Conservation (phyloP, 1,140 invertebrate species). For the Lepidurus apus region DNA sequence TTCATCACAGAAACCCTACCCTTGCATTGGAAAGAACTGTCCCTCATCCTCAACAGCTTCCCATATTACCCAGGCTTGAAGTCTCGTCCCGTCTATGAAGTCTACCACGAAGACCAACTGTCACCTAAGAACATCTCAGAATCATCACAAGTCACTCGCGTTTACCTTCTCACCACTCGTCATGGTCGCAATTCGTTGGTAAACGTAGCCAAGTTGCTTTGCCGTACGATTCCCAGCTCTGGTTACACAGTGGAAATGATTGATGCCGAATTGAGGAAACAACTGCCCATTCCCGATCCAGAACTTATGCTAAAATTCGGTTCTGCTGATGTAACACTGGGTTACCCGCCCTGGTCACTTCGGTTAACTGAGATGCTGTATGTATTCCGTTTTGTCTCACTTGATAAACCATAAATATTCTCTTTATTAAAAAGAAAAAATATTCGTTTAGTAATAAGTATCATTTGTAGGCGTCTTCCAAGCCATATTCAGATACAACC, state of each 20-base stretch:
- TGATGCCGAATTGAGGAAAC: background rate
- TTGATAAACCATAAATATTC: background rate
- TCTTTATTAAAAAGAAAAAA: background rate
- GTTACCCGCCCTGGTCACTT: conserved; percentile 32
- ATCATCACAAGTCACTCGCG: background rate
- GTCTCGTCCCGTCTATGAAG: background rate
- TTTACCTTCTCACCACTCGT: background rate
- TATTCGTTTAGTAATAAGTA: background rate
- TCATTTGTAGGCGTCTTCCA: conserved; percentile 24
- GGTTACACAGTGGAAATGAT: background rate
- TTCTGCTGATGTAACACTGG: conserved; percentile 26
- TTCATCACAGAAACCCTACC: background rate
- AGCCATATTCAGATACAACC: background rate
- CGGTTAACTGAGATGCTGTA: conserved; percentile 33
- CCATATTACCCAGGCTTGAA: background rate
- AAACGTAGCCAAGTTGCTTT: background rate
- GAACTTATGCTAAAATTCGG: conserved; percentile 31
- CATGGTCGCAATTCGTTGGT: background rate
- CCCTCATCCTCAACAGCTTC: background rate
- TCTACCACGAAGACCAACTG: background rate
- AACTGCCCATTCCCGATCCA: conserved; percentile 25
- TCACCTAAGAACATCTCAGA: background rate
- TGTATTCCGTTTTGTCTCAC: background rate
- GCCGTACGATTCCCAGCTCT: background rate
- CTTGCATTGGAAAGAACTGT: background rate